Evolutionary conservation across 2,888 invertebrate genomes (phyloP), one percentile per base, ranked within the genome.

Genomic region (Ophioninae sp.): DNA sequence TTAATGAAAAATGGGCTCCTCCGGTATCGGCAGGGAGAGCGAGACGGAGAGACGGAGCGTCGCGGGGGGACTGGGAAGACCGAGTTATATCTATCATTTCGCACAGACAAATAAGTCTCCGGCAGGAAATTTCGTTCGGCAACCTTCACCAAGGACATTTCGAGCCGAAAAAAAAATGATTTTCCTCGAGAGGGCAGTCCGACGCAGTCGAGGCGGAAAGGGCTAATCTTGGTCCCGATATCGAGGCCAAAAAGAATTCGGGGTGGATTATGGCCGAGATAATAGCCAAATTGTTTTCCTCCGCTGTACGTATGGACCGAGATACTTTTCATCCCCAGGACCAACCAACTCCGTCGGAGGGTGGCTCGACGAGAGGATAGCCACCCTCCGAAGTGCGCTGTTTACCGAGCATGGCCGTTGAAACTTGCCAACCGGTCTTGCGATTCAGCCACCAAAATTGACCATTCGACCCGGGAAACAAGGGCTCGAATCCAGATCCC

Each of bases 251-350:
- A 44, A 73, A 80, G 68, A 39, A 80, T 74, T 75, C 64, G 68
- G 8, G 61, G 44, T 74, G 68, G 58, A 79, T 79, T 68, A 65
- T 30, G 44, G 51, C 13, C 41, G 59, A 61, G 51, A 79, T 51
- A 74, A 73, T 51, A 37, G 56, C 69, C 58, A 30, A 75, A 75
- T 81, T 76, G 69, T 75, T 81, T 81, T 71, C 63, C 75, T 37
- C 63, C 39, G 22, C n/a, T 68, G 41, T 13, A 23, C 22, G 44
- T 44, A 44, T 8, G 44, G 44, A 51, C 30, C 30, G n/a, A 37
- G 30, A 20, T 22, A 17, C 44, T 22, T 56, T 20, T 20, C 10
- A 13, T 13, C 51, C 22, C 20, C 44, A 41, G 41, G 7, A 6
- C 41, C 41, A 41, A 41, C 41, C 41, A 6, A 8, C 41, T 41